Evolutionary conservation across 2,888 invertebrate genomes (phyloP), one percentile per base, ranked within the genome.

Genomic region (Latheticus oryzae): DNA sequence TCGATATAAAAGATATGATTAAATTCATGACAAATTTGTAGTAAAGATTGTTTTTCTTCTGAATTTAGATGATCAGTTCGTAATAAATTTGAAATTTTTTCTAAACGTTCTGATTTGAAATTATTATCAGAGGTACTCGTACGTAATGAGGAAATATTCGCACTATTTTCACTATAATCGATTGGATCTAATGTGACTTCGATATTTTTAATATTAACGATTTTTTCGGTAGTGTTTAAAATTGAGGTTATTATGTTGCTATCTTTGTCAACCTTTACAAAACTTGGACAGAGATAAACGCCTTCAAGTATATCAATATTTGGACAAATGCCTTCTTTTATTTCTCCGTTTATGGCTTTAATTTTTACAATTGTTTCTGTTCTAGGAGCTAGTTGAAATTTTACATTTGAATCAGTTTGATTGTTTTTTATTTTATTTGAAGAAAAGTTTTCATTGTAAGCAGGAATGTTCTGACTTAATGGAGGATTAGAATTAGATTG

Each of bases 41-140:
- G 12, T 23, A 68, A n/a, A 9, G 61, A 60, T 12, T 50, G 12
- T 42, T 51, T 57, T 56, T 69, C 68, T 59, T 69, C 66, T 13
- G 37, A 4, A 48, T 66, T 69, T 17, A 69, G 9, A 35, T 66
- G 65, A 35, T 58, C 30, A 19, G 15, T 15, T 12, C 5, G 1
- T 21, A 38, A 19, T n/a, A 11, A 12, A n/a, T 3, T 7, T 52
- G 40, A 40, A 32, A 43, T n/a, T 11, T 8, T 43, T 43, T 26
- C 5, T 7, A 26, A 15, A 8, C 43, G 28, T n/a, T n/a, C n/a
- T n/a, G n/a, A n/a, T n/a, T n/a, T n/a, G n/a, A n/a, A n/a, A 43
- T 43, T 7, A 15, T 13, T 26, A 1, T 12, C 8, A 5, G n/a
- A 7, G 15, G n/a, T 3, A 7, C 8, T n/a, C n/a, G n/a, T n/a